Conservation (phyloP, 2,113 vertebrate species). For the Mustelus asterias region DNA sequence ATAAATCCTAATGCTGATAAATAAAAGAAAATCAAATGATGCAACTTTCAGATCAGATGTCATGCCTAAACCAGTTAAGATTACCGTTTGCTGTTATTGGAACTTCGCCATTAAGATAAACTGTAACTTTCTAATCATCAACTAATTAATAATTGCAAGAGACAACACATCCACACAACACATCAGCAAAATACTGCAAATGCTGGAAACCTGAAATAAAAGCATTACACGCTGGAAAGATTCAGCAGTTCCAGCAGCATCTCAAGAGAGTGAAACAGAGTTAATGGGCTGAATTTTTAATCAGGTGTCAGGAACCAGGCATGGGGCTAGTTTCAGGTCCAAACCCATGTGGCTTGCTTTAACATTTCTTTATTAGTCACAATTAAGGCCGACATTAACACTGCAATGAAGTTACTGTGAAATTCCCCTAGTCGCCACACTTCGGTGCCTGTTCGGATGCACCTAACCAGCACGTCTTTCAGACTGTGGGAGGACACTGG, state of each 20-base stretch:
- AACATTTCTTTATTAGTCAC: neutral
- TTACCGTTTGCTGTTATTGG: neutral
- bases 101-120: neutral
- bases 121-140: neutral
- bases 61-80: neutral
- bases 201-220: neutral
- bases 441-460: too few species aligned
- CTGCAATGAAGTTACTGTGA: too few species aligned
- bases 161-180: neutral
- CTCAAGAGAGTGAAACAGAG: neutral
- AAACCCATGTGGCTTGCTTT: neutral
- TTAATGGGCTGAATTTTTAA: neutral
- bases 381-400: too few species aligned
- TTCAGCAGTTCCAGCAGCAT: neutral
- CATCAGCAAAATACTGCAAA: neutral
- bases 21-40: neutral
- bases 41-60: neutral
- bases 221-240: neutral
- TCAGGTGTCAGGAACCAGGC: neutral
- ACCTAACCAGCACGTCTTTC: too few species aligned
- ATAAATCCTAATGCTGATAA: neutral
- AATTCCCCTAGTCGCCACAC: too few species aligned
- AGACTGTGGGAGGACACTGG: too few species aligned
- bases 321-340: neutral
- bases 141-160: neutral